phyloP scores from a whole-genome alignment of 2,113 vertebrate genomes.

The Pelvicachromis taeniatus region DNA sequence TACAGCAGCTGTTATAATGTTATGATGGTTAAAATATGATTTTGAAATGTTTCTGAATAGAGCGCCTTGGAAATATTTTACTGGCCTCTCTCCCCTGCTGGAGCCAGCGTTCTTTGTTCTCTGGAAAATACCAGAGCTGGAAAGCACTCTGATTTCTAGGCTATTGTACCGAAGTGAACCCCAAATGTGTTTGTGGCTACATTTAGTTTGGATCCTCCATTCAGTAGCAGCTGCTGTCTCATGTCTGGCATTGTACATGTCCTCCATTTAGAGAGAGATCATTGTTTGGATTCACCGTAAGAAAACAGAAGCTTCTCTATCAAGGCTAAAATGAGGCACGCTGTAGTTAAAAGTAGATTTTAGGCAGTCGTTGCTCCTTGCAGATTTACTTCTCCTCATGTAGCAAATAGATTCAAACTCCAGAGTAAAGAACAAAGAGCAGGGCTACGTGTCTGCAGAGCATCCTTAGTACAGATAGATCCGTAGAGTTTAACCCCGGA shows the following conservation, averaged over 20 bases:
- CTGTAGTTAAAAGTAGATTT: not conserved
- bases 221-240: not conserved
- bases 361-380: not conserved
- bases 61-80: not conserved
- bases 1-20: not conserved
- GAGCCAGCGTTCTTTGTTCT: not conserved
- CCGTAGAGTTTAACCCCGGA: constrained; percentile 60
- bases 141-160: not conserved
- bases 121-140: not conserved
- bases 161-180: not conserved
- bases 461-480: constrained; percentile 56
- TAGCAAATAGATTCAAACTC: not conserved
- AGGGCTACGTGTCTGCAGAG: constrained; percentile 39
- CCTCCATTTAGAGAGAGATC: not conserved
- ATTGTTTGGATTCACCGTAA: not conserved
- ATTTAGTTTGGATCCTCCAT: not conserved
- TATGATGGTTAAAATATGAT: not conserved
- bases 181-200: not conserved
- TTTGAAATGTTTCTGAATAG: not conserved
- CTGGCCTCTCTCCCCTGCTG: not conserved
- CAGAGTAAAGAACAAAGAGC: not conserved
- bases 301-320: not conserved
- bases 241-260: not conserved
- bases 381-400: not conserved
- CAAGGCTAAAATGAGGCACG: not conserved